Base-by-base conservation (phyloP, 2,797 vertebrate species). In the Centropyge bicolor region DNA sequence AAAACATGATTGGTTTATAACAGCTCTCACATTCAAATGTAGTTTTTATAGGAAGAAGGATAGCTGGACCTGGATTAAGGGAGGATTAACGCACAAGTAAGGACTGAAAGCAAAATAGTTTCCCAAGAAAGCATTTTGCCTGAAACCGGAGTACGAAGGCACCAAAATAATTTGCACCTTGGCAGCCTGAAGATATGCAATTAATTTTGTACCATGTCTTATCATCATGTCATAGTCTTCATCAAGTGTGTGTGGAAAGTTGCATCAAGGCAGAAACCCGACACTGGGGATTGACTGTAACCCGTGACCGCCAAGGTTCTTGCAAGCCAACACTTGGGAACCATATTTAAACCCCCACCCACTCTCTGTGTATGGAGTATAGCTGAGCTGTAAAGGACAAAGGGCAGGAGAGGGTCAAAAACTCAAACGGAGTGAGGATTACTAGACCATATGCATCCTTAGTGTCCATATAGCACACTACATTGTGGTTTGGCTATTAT, bases 251-350 rank as follows among this genome's bases (percentile, higher is more conserved):
- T 66, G 70, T 78, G 81, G 64, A 88, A 91, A 88, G 72, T 61
- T 62, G 84, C 76, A 88, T 76, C 31, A 68, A 82, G 74, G 84
- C 80, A 87, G 91, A 94, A 92, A 93, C 76, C 65, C 0, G 80
- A 93, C 86, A 74, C 76, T 72, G 36, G 14, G 70, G 85, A 92
- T 81, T 57, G 89, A 92, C 86, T 87, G 80, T 52, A 54, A 80
- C 22, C 40, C 40, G 41, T 84, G 88, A 88, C 78, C 77, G 82
- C 52, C 79, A 82, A 84, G 45, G 65, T 68, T 78, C 66, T 62
- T 79, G 85, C 49, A 89, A 91, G 80, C 67, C 59, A 84, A 91
- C 68, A 83, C 85, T 36, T 12, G 22, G 64, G n/a, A 59, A 36
- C 91, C 91, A 90, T 76, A 70, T 78, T 83, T 60, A 70, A 70